These are phyloP conservation scores for Anomalospiza imberbis DNA, from an alignment of 2,797 vertebrate genomes.

Conservation along the genomic window DNA sequence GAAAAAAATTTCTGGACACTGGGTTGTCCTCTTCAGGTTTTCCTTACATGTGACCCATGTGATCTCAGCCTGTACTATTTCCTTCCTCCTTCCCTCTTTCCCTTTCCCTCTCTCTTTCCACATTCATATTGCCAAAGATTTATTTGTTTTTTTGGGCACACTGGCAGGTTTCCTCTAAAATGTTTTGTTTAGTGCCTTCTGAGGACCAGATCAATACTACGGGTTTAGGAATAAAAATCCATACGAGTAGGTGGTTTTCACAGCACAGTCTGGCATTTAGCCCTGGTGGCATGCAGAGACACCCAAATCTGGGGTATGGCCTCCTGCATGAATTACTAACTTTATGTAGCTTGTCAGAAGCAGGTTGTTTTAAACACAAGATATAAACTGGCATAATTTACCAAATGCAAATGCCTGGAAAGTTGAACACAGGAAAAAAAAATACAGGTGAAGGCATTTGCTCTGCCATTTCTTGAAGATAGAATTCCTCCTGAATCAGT, in stretches of 20 bases:
- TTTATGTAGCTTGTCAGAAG: neutral
- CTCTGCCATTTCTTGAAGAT: neutral
- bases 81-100: neutral
- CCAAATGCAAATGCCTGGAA: neutral
- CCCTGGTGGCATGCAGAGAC: neutral
- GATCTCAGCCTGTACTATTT: neutral
- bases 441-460: neutral
- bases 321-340: neutral
- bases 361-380: neutral
- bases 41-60: neutral
- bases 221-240: neutral
- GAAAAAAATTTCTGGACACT: neutral
- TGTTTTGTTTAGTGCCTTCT: neutral
- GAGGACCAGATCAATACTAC: neutral
- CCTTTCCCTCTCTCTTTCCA: too few species aligned
- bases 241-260: neutral
- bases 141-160: neutral
- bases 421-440: neutral
- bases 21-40: neutral
- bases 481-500: neutral
- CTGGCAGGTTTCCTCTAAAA: neutral
- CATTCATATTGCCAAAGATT: neutral
- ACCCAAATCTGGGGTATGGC: neutral
- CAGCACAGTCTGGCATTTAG: neutral
- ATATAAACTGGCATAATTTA: neutral